A percentile compares a stretch with the other conserved stretches of the same genome.
These are phyloP conservation scores for Spisula solida DNA, from an alignment of 2,888 invertebrate species.

Conservation along the genomic window DNA sequence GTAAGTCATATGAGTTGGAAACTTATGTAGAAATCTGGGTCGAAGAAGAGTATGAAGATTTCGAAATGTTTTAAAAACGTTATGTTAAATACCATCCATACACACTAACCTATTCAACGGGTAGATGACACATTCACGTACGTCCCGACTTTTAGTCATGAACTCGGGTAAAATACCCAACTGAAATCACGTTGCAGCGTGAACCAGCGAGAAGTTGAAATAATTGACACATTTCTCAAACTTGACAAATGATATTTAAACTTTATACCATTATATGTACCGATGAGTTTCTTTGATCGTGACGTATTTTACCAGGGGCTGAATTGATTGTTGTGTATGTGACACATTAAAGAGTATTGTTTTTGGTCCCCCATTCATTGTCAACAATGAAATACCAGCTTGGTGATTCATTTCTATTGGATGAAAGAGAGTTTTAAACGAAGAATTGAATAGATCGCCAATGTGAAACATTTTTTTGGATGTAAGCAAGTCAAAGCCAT, in stretches of 20 bases:
- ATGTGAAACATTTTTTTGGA: neutral
- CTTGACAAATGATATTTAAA: neutral
- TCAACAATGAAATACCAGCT: slow-evolving; percentile 17
- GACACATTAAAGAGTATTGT: slow-evolving; percentile 26
- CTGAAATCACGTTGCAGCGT: neutral
- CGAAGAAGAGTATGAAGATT: neutral
- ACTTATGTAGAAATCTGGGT: neutral
- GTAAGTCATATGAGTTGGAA: neutral
- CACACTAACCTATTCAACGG: neutral
- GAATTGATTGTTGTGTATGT: slow-evolving; percentile 1
- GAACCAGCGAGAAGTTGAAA: neutral
- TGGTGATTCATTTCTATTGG: neutral
- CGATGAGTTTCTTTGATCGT: neutral
- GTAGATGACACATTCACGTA: neutral
- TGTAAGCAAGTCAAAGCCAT: neutral
- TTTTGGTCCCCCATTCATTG: slow-evolving; percentile 12
- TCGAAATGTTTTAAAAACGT: neutral
- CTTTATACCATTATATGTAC: neutral
- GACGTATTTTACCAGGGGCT: slow-evolving; percentile 24
- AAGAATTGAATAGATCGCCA: neutral
- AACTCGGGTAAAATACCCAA: neutral
- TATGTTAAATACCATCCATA: neutral
- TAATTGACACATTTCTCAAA: neutral
- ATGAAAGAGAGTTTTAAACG: neutral
- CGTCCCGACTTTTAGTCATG: neutral